Percentiles rank a stretch among this genome's conserved stretches.
These are phyloP conservation scores for Acropora yongei DNA, from an alignment of 64 coral and sea anemone species.

Conservation along the genomic window DNA sequence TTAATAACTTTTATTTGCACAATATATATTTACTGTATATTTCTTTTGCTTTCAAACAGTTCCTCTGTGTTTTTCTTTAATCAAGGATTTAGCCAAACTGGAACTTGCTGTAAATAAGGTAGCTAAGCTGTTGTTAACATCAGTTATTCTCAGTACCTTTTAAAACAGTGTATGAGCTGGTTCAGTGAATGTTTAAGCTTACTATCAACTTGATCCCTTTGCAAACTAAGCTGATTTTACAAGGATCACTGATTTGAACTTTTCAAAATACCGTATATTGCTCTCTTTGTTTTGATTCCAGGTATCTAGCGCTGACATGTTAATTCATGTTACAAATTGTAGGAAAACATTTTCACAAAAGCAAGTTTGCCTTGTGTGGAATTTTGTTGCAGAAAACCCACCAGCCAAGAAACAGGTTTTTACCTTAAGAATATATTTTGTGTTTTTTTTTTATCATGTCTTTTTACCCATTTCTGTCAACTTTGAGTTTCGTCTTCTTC, in stretches of 20 bases:
- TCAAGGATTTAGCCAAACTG: slow-evolving; percentile 23
- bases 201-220: no score
- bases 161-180: no score
- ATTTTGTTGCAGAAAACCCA: neutral
- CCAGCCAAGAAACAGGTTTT: slow-evolving; percentile 22
- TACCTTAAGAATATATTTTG: neutral
- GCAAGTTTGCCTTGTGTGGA: slow-evolving; percentile 41
- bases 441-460: neutral
- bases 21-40: neutral
- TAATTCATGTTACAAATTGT: slow-evolving; percentile 52
- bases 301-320: neutral
- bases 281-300: neutral
- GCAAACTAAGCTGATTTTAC: no score
- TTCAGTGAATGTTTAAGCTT: no score
- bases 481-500: neutral
- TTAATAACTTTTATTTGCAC: no score
- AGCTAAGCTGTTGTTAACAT: neutral
- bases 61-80: neutral
- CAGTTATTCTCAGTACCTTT: no score
- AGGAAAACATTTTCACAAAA: slow-evolving; percentile 20
- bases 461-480: neutral
- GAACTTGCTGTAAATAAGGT: slow-evolving; percentile 32
- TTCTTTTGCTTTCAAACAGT: neutral
- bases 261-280: neutral
- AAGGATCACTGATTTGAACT: no score